These are phyloP conservation scores for Podarcis muralis DNA, from an alignment of 2,113 vertebrate species.

Conservation along the genomic window DNA sequence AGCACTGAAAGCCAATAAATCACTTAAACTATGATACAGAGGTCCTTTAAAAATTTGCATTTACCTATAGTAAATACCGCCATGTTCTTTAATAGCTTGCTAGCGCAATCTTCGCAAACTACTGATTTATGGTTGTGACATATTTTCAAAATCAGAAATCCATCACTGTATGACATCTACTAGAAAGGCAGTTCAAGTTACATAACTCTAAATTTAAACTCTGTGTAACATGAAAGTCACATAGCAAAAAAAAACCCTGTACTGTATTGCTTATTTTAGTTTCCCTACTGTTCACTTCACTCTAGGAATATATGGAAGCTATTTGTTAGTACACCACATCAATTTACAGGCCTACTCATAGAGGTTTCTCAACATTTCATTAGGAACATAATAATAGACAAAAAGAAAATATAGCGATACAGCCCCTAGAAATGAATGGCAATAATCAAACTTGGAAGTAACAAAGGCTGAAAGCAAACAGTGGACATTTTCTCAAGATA, in stretches of 20 bases:
- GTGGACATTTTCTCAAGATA: background rate
- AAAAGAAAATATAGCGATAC: background rate
- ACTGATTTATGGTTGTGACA: conserved; percentile 83
- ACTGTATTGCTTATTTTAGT: conserved; percentile 1
- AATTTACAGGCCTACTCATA: conserved; percentile 3
- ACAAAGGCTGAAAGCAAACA: background rate
- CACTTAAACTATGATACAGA: conserved; percentile 75
- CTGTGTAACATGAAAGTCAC: conserved; percentile 44
- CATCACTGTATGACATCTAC: conserved; percentile 78
- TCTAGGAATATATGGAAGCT: background rate
- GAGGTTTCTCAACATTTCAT: background rate
- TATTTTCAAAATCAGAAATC: conserved; percentile 80
- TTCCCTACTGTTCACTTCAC: conserved; percentile 24
- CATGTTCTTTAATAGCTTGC: conserved; percentile 79
- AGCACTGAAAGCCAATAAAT: conserved; percentile 78
- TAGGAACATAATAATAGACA: background rate
- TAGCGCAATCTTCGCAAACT: conserved; percentile 79
- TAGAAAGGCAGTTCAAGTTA: conserved; percentile 68
- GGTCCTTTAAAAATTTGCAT: conserved; percentile 79
- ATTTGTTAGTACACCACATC: background rate
- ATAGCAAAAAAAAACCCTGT: conserved; percentile 44
- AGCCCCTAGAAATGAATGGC: background rate
- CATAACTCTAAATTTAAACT: conserved; percentile 59
- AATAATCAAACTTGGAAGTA: background rate
- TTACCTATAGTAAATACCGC: conserved; percentile 79